Base-by-base conservation (phyloP, 2,797 vertebrate genomes). In the Acrossocheilus fasciatus region DNA sequence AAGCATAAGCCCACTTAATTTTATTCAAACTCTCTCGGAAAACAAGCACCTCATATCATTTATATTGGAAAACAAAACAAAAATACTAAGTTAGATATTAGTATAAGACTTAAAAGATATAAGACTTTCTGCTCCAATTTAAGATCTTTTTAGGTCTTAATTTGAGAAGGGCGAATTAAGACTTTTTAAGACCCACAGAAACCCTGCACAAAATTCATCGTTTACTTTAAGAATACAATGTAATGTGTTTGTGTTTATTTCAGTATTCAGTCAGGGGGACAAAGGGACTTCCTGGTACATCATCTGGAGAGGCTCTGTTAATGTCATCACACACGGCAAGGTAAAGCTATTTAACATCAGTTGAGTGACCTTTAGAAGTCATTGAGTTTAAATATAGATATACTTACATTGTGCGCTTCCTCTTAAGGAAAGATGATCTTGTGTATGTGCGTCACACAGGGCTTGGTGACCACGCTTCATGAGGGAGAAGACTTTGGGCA, bases 211-310 rank as follows among this genome's bases (percentile, higher is more conserved):
- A n/a, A 59, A 59, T 26, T 30, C 30, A 30, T 30, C 36, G 6
- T 70, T 39, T 82, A 15, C 30, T 6, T 4, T 68, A 39, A 54
- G 30, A 70, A 54, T 41, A 41, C 30, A 66, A 52, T 47, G 70
- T 59, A 47, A 68, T 47, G 12, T 76, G 69, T 87, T 6, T 85
- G 36, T 79, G 20, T 66, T 78, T 85, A 0, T 52, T 34, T 64
- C 87, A 99, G 98, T 99, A 94, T 99, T 99, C 93, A 99, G 97
- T 93, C 98, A 99, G 89, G 98, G 98, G 2, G 98, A 99, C 91
- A 99, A 98, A 91, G 98, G 97, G 79, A 98, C 97, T 0, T 99
- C 98, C 0, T 99, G 98, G 98, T 99, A 98, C 94, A 99, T 99
- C 91, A 96, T 99, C 94, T 99, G 98, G 98, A 99, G 98, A 93